Conservation (phyloP, 2,888 invertebrate species). For the Clostera curtula region DNA sequence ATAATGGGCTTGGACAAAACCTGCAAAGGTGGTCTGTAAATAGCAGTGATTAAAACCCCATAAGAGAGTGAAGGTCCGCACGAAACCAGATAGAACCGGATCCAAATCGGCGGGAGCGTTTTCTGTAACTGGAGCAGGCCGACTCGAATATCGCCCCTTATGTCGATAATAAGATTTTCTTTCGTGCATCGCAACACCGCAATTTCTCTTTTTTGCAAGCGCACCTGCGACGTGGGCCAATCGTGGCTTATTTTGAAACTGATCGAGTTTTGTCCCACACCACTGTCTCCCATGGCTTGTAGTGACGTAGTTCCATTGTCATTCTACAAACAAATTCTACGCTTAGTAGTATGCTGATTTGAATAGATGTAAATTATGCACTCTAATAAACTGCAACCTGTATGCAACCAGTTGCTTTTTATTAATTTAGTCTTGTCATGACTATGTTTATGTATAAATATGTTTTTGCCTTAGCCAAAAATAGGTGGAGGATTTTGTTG, state of each 20-base stretch:
- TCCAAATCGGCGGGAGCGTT: slow-evolving; percentile 61
- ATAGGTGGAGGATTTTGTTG: too few species aligned
- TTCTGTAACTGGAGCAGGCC: slow-evolving; percentile 69
- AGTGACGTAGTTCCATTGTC: too few species aligned
- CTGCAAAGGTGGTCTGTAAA: slow-evolving; percentile 31
- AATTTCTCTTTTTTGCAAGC: slow-evolving; percentile 70
- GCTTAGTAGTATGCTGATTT: too few species aligned
- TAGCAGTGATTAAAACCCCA: slow-evolving; percentile 56
- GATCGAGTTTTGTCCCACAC: slow-evolving; percentile 51
- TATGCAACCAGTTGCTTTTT: too few species aligned
- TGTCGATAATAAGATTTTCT: slow-evolving; percentile 70
- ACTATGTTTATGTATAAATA: too few species aligned
- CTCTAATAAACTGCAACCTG: too few species aligned
- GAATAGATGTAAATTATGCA: too few species aligned
- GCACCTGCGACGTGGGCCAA: slow-evolving; percentile 64
- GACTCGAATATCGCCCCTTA: slow-evolving; percentile 70
- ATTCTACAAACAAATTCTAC: too few species aligned
- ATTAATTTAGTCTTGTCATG: too few species aligned
- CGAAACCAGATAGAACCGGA: slow-evolving; percentile 67
- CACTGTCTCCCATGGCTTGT: slow-evolving; percentile 25
- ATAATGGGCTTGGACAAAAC: too few species aligned
- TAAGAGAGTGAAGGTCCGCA: slow-evolving; percentile 58
- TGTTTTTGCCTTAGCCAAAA: too few species aligned
- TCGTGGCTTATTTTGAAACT: slow-evolving; percentile 57
- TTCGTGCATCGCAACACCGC: slow-evolving; percentile 51